A percentile compares a stretch with the other conserved stretches of the same genome.
These are phyloP conservation scores for Peromyscus leucopus DNA, from an alignment of 2,113 vertebrate species.

Conservation along the genomic window DNA sequence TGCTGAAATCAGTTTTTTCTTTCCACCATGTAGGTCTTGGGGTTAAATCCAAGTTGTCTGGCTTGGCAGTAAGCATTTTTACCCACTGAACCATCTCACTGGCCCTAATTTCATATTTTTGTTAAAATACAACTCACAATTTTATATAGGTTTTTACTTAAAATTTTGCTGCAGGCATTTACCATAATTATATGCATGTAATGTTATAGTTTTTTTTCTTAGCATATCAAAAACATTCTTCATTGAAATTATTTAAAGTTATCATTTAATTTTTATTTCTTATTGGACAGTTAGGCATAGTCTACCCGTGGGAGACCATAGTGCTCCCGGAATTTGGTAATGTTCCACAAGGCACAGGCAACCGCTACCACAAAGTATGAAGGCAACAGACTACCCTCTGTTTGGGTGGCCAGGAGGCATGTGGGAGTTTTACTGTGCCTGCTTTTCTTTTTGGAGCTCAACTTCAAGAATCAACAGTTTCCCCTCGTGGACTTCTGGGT, in stretches of 20 bases:
- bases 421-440: not conserved
- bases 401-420: rapidly evolving
- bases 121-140: not conserved
- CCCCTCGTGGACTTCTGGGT: not conserved
- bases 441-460: not conserved
- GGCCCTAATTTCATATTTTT: not conserved
- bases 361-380: rapidly evolving
- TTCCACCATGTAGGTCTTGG: too few relatives aligned
- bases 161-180: not conserved
- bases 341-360: rapidly evolving
- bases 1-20: not conserved
- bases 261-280: not conserved
- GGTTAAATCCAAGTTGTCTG: not conserved
- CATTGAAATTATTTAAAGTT: not conserved
- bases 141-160: not conserved
- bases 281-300: not conserved
- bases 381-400: too few relatives aligned
- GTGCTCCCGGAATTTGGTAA: rapidly evolving
- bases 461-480: not conserved
- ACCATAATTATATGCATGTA: too few relatives aligned
- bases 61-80: not conserved
- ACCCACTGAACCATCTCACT: not conserved
- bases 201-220: not conserved
- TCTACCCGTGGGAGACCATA: not conserved
- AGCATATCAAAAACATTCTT: too few relatives aligned